Base-by-base conservation (phyloP, 1,140 invertebrate species). In the Habropoda laboriosa region DNA sequence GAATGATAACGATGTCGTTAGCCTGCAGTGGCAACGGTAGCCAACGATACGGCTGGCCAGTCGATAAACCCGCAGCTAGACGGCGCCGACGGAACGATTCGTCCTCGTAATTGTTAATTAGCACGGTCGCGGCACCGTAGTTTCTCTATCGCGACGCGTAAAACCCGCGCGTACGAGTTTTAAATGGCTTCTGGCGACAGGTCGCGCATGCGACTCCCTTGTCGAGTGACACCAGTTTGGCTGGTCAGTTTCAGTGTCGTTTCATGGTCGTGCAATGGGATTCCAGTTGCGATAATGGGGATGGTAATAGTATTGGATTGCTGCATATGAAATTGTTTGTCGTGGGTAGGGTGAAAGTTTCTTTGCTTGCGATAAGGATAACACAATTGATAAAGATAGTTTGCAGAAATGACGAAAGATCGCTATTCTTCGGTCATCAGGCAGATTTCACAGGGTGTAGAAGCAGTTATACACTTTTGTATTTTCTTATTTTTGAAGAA, bases 71-170 rank as follows among this genome's bases (percentile, higher is more conserved):
- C 12, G 81, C 77, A 81, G 55, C 83, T 86, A 87, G 88, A 86
- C 85, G 88, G 82, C 87, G 86, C 87, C 86, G 68, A 75, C 78
- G 74, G 53, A 89, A 85, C 80, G 82, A 81, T 87, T 86, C 88
- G 58, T 84, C 42, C 61, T 61, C 72, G 88, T 88, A 85, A 90
- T 88, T 88, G 87, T 88, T 90, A 89, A 90, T 90, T 89, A 89
- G 80, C 84, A 82, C 55, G 72, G 76, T 79, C 76, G 61, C 63
- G 76, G 57, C 32, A 27, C 45, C 4, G 24, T 63, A 4, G 24
- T 21, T 61, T 27, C 42, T 80, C 61, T 51, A 70, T 38, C 67
- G 67, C 16, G n/a, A 12, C 49, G 51, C 49, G 35, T 40, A 27
- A 70, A 70, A 70, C 49, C 35, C 35, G n/a, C 61, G 38, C 30